phyloP scores from a whole-genome alignment of 2,797 vertebrate species.

The Dromococcyx pavoninus region DNA sequence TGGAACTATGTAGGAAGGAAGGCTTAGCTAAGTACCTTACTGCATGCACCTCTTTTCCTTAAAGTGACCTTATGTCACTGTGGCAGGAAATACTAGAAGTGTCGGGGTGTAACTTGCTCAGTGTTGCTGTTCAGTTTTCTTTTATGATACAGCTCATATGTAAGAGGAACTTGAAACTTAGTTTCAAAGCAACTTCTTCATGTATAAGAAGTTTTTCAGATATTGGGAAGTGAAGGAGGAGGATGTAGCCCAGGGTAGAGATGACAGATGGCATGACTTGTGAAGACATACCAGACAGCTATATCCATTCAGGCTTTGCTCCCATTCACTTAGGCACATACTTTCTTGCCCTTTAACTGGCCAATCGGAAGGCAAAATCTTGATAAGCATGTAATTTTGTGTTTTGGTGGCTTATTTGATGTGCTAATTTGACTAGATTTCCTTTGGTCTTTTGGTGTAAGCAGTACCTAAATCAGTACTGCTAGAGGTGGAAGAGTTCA shows the following conservation, averaged over 20 bases:
- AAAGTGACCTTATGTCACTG: background rate
- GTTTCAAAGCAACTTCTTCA: background rate
- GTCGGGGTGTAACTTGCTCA: background rate
- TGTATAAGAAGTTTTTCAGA: background rate
- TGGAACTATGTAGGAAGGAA: background rate
- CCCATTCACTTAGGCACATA: background rate
- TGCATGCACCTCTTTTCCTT: background rate
- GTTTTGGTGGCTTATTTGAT: background rate
- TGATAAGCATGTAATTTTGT: background rate
- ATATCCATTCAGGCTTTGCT: background rate
- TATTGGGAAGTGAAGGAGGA: background rate
- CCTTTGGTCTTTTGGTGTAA: background rate
- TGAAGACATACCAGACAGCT: background rate
- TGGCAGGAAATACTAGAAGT: background rate
- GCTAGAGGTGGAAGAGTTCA: background rate
- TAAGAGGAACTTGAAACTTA: background rate
- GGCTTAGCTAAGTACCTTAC: background rate
- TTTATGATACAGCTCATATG: background rate
- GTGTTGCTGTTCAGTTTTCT: background rate
- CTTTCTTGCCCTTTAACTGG: background rate
- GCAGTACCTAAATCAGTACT: background rate
- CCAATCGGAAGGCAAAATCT: background rate
- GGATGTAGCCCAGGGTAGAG: background rate
- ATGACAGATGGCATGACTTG: background rate
- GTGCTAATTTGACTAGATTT: background rate